Evolutionary conservation across 2,113 vertebrate species (phyloP).

Genomic region (Rutilus rutilus): DNA sequence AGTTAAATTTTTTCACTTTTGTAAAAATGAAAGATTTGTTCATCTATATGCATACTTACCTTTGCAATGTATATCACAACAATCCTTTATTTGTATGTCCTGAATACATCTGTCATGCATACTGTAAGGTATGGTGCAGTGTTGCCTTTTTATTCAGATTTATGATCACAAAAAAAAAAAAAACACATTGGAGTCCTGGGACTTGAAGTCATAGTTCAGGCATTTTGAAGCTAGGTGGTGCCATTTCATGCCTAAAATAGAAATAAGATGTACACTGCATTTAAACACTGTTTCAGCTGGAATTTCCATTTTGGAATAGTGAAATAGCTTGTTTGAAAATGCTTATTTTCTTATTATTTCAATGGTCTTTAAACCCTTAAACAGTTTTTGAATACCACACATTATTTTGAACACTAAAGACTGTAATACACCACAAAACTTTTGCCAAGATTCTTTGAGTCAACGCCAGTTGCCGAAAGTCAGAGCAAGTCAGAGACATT

Average conservation of each 20-base stretch:
- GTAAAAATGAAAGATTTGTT: not conserved
- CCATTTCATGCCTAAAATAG: not conserved
- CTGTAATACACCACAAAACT: not conserved
- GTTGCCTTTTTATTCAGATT: not conserved
- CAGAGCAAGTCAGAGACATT: too few species aligned
- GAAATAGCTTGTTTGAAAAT: not conserved
- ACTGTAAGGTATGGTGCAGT: not conserved
- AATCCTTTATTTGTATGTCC: not conserved
- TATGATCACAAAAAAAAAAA: not conserved
- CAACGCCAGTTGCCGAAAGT: not conserved
- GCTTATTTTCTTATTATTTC: too few species aligned
- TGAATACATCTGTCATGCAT: not conserved
- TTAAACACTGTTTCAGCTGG: not conserved
- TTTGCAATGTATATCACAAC: not conserved
- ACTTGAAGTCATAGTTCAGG: not conserved
- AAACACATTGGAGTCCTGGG: not conserved
- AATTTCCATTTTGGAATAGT: not conserved
- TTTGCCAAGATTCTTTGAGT: not conserved
- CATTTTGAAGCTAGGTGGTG: not conserved
- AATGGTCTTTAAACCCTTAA: too few species aligned
- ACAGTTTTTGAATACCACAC: not conserved
- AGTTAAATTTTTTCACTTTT: too few species aligned
- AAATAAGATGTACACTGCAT: not conserved
- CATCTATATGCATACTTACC: not conserved
- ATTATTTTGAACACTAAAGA: not conserved